Evolutionary conservation across 2,888 invertebrate genomes (phyloP).

Genomic region (Portevinia maculata): DNA sequence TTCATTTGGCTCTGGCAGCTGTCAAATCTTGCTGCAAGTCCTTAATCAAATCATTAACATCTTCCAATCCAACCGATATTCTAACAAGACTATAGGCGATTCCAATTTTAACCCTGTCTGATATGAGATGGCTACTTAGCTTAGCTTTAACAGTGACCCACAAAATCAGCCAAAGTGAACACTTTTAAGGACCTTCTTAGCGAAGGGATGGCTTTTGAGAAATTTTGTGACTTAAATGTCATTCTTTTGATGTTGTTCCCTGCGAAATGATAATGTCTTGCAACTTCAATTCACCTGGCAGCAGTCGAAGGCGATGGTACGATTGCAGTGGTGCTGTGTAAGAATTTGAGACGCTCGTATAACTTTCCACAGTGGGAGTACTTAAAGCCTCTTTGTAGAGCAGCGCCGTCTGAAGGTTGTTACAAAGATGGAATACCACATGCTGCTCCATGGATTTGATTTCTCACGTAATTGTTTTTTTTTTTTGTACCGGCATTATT

Average conservation of each 20-base stretch:
- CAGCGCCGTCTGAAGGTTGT: too few species aligned
- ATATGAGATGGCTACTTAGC: too few species aligned
- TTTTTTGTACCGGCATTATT: too few species aligned
- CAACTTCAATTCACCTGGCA: too few species aligned
- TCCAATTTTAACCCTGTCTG: slow-evolving; percentile 88
- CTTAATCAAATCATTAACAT: slow-evolving; percentile 90
- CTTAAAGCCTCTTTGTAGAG: too few species aligned
- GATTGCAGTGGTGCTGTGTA: slow-evolving; percentile 93
- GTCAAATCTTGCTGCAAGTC: slow-evolving; percentile 92
- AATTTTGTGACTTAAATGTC: slow-evolving; percentile 91
- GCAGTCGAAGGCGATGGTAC: slow-evolving; percentile 98
- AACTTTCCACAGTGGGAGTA: slow-evolving; percentile 94
- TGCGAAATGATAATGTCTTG: too few species aligned
- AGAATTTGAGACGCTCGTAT: slow-evolving; percentile 89
- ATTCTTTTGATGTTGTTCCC: slow-evolving; percentile 90
- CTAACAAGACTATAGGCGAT: slow-evolving; percentile 93
- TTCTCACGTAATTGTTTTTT: too few species aligned
- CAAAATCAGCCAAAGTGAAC: slow-evolving; percentile 95
- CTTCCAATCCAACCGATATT: too few species aligned
- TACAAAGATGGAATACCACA: too few species aligned
- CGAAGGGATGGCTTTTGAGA: slow-evolving; percentile 90
- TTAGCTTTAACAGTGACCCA: slow-evolving; percentile 97
- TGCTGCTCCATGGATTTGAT: too few species aligned
- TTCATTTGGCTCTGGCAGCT: background rate
- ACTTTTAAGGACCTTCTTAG: slow-evolving; percentile 92